phyloP scores from a whole-genome alignment of 2,888 invertebrate species.

The Callyntrura sp. region DNA sequence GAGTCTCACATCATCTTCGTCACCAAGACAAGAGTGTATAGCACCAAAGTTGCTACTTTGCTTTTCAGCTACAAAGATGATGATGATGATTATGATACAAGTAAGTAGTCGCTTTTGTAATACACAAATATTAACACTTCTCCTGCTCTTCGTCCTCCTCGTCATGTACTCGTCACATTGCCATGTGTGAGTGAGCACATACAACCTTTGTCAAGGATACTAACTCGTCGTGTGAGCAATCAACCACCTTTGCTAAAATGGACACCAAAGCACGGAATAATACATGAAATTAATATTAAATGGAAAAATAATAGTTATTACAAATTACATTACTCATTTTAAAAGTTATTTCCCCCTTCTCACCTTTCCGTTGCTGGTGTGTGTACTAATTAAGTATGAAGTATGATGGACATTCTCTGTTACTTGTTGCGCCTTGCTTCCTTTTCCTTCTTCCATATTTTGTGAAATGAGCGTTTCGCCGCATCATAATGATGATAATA shows the following conservation, averaged over 20 bases:
- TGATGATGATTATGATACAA: too few relatives aligned
- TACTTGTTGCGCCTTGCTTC: constrained; percentile 16
- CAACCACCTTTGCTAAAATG: not conserved
- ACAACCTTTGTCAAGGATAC: too few relatives aligned
- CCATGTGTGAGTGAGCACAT: constrained; percentile 42
- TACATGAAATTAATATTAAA: not conserved
- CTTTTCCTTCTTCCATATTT: not conserved
- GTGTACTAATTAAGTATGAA: not conserved
- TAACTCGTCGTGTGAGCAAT: too few relatives aligned
- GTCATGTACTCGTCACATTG: not conserved
- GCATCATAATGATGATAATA: constrained; percentile 27
- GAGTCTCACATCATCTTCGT: constrained; percentile 37
- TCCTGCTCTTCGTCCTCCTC: not conserved
- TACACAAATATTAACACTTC: not conserved
- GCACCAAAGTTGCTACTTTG: constrained; percentile 7
- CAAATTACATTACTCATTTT: not conserved
- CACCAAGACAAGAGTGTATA: constrained; percentile 38
- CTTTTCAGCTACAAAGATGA: not conserved
- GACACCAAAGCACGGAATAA: constrained; percentile 1
- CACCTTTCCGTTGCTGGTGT: not conserved
- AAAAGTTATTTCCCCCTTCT: constrained; percentile 15
- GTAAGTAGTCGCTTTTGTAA: not conserved
- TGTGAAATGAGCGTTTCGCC: not conserved
- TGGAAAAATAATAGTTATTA: not conserved
- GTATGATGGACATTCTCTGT: not conserved